These are phyloP conservation scores for Cerastoderma edule DNA, from an alignment of 2,888 invertebrate genomes.

Conservation along the genomic window DNA sequence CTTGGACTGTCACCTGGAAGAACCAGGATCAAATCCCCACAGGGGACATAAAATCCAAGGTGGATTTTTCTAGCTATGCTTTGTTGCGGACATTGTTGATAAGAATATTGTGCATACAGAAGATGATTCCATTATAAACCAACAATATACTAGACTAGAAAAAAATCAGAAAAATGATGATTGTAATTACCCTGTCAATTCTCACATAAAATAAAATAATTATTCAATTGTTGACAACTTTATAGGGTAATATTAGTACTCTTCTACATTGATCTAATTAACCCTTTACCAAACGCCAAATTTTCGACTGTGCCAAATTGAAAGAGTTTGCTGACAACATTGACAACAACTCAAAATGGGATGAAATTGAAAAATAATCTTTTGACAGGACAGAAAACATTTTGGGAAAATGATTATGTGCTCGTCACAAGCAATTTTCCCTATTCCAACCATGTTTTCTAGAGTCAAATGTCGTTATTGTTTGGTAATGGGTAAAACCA, in stretches of 20 bases:
- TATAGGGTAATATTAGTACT: neutral
- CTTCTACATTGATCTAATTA: neutral
- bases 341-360: too few species aligned
- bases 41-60: too few species aligned
- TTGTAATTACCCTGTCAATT: neutral
- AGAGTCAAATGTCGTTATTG: neutral
- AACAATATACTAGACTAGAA: neutral
- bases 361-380: neutral
- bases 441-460: constrained; percentile 2
- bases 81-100: too few species aligned
- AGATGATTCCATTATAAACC: neutral
- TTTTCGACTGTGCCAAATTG: constrained; percentile 9
- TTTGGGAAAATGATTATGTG: neutral
- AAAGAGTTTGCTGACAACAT: neutral
- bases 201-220: neutral
- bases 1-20: too few species aligned
- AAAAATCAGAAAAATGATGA: neutral
- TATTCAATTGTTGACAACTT: neutral
- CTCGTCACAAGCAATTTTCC: neutral
- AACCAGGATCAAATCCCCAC: too few species aligned
- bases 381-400: neutral
- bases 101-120: neutral
- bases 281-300: constrained; percentile 2
- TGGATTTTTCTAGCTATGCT: too few species aligned
- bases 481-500: neutral